Evolutionary conservation across 1,140 invertebrate genomes (phyloP), one percentile per base, ranked within the genome.

Genomic region (Trigoniulus corallinus): DNA sequence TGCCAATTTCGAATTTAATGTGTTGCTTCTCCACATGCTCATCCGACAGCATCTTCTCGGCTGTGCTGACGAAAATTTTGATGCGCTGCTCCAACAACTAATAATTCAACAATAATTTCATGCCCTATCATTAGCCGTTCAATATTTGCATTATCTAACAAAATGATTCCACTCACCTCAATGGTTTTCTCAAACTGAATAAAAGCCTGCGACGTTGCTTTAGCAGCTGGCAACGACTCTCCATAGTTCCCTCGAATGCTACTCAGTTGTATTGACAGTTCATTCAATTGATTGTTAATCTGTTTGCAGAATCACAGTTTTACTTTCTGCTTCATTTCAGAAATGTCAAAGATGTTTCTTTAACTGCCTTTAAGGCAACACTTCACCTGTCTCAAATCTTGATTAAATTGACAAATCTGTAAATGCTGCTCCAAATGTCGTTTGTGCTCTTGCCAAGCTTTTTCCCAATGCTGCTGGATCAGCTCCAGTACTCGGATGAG

Each of bases 121-220:
- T 44, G 18, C 4, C 47, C 54, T 44, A 22, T 50, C 22, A 43
- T 10, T 45, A 45, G 3, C 3, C 20, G n/a, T n/a, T n/a, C n/a
- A n/a, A n/a, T n/a, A n/a, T 37, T 47, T 7, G 37, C 15, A 21
- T 23, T 18, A 26, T 27, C 22, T 25, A 13, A 52, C 42, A 22
- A 15, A 42, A 54, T 2, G 18, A 50, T 48, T 1, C 21, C 13
- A 68, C 64, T 72, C 69, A 85, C 82, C 69, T 78, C 70, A 56
- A 87, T 77, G 44, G 82, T 86, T 66, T 78, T 78, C 67, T 87
- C 81, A 63, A 88, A 87, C 55, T 84, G 77, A 44, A 72, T 70
- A 62, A 85, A 88, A 40, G 80, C 77, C 48, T 75, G 67, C 10
- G 80, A 79, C 48, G 78, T 79, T 42, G 77, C 74, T 62, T 75